Conservation (phyloP, 2,888 invertebrate genomes). For the Tetropium fuscum region DNA sequence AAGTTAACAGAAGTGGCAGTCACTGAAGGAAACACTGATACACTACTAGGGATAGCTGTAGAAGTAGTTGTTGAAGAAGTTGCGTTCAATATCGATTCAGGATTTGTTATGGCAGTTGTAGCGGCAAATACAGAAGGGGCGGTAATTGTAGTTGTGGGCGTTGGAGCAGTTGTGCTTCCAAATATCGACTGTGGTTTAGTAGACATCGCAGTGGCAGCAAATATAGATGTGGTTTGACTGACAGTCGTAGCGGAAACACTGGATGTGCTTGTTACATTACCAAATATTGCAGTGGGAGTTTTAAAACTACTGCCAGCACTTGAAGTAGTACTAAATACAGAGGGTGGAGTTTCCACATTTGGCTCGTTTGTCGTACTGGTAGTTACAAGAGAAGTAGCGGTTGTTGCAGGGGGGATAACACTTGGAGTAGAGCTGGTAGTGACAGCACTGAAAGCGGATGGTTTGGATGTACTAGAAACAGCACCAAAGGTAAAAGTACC, state of each 20-base stretch:
- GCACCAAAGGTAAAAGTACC: slow-evolving; percentile 1
- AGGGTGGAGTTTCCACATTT: slow-evolving; percentile 26
- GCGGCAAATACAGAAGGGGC: neutral
- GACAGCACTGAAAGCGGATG: neutral
- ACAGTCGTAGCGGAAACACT: neutral
- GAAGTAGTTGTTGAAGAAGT: neutral
- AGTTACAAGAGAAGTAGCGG: neutral
- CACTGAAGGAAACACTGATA: neutral
- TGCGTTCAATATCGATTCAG: neutral
- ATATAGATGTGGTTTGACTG: neutral
- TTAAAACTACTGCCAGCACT: slow-evolving; percentile 35
- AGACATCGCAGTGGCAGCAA: neutral
- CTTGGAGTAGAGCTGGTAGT: slow-evolving; percentile 6
- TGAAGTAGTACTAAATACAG: slow-evolving; percentile 59
- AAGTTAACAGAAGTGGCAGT: neutral
- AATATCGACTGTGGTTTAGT: neutral
- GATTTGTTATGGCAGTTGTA: neutral
- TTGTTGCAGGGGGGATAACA: neutral
- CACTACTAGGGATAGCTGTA: neutral
- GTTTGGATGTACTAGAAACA: slow-evolving; percentile 20
- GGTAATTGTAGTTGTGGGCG: neutral
- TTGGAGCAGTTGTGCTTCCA: neutral
- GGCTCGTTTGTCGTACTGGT: neutral
- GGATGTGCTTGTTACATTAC: neutral
- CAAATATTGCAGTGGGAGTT: slow-evolving; percentile 22